Conservation (phyloP, 2,888 invertebrate species). For the Diloba caeruleocephala region DNA sequence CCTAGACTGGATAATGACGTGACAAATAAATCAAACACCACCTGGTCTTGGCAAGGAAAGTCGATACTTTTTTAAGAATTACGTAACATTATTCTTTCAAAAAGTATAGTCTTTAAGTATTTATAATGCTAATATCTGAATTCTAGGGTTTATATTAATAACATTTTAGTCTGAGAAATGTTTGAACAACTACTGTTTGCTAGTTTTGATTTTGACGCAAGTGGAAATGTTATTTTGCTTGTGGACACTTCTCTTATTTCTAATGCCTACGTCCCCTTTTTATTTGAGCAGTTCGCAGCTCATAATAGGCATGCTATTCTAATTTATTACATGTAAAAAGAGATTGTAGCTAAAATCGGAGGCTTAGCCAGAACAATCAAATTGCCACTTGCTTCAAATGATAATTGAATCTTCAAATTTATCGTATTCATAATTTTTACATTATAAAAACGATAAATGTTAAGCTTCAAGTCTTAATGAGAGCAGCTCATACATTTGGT, state of each 20-base stretch:
- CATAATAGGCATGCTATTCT: conserved; percentile 26
- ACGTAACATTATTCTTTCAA: neutral
- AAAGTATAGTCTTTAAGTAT: neutral
- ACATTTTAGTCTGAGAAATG: conserved; percentile 6
- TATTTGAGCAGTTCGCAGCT: conserved; percentile 12
- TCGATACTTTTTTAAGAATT: too few species aligned
- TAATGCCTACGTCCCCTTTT: conserved; percentile 12
- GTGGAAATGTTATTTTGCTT: conserved; percentile 33
- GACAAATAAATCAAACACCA: neutral
- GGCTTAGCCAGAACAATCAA: conserved; percentile 19
- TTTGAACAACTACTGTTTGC: conserved; percentile 42
- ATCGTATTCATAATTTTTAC: conserved; percentile 23
- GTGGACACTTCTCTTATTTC: conserved; percentile 8
- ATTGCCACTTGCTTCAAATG: conserved; percentile 36
- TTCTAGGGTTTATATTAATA: neutral
- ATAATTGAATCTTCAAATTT: conserved; percentile 23
- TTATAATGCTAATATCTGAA: conserved; percentile 21
- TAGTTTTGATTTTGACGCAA: conserved; percentile 31
- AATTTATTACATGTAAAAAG: too few species aligned
- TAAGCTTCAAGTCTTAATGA: conserved; percentile 32
- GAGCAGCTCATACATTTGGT: conserved; percentile 61
- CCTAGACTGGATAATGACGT: conserved; percentile 7
- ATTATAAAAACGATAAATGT: conserved; percentile 30
- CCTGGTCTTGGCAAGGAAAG: neutral
- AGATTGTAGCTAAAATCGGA: conserved; percentile 17